phyloP scores from a whole-genome alignment of 2,797 vertebrate genomes.

The Molossus molossus region DNA sequence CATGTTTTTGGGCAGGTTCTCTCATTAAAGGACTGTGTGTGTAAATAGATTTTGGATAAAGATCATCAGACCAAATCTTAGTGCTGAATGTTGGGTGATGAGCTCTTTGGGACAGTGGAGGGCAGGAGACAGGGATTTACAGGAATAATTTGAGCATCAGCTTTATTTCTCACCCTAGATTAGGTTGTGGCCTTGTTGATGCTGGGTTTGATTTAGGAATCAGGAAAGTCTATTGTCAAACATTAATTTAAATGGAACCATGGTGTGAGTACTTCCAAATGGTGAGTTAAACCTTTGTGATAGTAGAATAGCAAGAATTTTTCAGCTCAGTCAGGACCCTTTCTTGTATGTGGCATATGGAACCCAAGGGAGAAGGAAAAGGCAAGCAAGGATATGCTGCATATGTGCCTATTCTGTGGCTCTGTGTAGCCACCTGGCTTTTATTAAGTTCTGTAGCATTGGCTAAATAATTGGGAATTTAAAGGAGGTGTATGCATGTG shows the following conservation, averaged over 20 bases:
- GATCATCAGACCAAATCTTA: not conserved
- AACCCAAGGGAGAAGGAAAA: constrained; percentile 3
- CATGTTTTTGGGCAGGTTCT: not conserved
- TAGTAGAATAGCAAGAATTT: not conserved
- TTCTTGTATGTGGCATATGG: not conserved
- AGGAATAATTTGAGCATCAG: not conserved
- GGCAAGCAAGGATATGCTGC: constrained; percentile 1
- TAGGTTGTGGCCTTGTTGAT: constrained; percentile 27
- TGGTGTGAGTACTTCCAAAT: constrained; percentile 11
- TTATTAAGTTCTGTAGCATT: constrained; percentile 48
- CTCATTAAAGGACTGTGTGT: not conserved
- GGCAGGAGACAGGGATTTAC: not conserved
- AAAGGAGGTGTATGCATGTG: not conserved
- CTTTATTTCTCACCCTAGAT: not conserved
- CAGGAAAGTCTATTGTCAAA: constrained; percentile 29
- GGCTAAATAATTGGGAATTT: constrained; percentile 61
- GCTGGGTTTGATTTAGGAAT: constrained; percentile 38
- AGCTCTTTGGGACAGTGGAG: not conserved
- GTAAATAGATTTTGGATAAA: constrained; percentile 41
- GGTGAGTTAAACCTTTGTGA: not conserved
- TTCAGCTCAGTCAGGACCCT: not conserved
- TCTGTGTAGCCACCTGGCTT: constrained; percentile 50
- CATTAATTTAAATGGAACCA: constrained; percentile 23
- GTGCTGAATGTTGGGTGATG: not conserved
- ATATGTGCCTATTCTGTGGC: not conserved